Evolutionary conservation across 2,888 invertebrate genomes (phyloP), one percentile per base, ranked within the genome.

Genomic region (Odontocolon sp.): DNA sequence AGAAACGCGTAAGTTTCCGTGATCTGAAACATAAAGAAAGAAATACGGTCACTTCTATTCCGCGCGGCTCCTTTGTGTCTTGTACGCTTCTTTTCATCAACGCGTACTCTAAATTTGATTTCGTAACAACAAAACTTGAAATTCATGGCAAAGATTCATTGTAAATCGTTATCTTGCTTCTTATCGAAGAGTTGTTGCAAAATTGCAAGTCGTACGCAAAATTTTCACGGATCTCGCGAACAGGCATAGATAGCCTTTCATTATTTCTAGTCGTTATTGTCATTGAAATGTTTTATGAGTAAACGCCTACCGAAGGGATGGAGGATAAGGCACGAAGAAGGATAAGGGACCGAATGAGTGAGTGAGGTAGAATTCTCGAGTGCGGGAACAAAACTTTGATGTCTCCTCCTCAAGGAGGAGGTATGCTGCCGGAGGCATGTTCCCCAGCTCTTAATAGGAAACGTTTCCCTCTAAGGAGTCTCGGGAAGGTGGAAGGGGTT

Each of bases 1-100:
- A 98, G 93, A 90, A 98, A 98, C 59, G 98, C 97, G 92, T 97
- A 98, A 77, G 97, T 97, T 92, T 98, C 98, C 63, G 98, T 98
- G 88, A 98, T 98, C 98, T 98, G 93, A 73, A 92, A 93, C 88
- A 88, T 59, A 71, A 45, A 57, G 59, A 47, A n/a, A n/a, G n/a
- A n/a, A n/a, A n/a, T n/a, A n/a, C n/a, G n/a, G n/a, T n/a, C n/a
- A n/a, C n/a, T n/a, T n/a, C n/a, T n/a, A n/a, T n/a, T n/a, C n/a
- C n/a, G n/a, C n/a, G n/a, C n/a, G 9, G 16, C 18, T 9, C 3
- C 21, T 9, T 21, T 3, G 6, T 18, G 14, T 42, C 2, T 0
- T 16, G 2, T 14, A 11, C 3, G 16, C 8, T 40, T 14, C n/a
- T n/a, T n/a, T n/a, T n/a, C n/a, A n/a, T n/a, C n/a, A n/a, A n/a